Base-by-base conservation (phyloP, 2,888 invertebrate species). In the Xiphydria camelus region DNA sequence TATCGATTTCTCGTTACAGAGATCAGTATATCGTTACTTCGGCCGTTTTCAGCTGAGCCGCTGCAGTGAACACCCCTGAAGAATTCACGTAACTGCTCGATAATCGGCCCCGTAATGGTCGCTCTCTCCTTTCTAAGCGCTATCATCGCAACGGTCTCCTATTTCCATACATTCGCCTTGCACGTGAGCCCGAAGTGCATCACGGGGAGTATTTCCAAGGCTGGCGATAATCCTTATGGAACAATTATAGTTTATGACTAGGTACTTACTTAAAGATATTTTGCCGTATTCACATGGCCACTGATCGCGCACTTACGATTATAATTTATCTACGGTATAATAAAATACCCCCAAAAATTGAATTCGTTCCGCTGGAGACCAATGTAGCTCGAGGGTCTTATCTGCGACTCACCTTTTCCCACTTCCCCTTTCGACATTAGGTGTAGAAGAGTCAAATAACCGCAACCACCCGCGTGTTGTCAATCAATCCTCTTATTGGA, bases 1-100 rank as follows among this genome's bases (percentile, higher is more conserved):
- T 61, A 64, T 66, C 60, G 62, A 56, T 62, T 66, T 63, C 63
- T 66, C 66, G 57, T 66, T 62, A 65, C 53, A 49, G 37, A 47
- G 49, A 45, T 48, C 47, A 47, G 49, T 53, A 55, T 57, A 57
- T 54, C 47, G 54, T 55, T 59, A 60, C 56, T 59, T 57, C 55
- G 45, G 25, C 47, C 37, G 50, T 51, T 54, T 46, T 36, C 45
- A 4, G 9, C 17, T 5, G 34, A 6, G 9, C 14, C 29, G 6
- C 29, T 4, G 29, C 12, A 29, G 4, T 18, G 15, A 33, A n/a
- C 18, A 34, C 25, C 53, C 37, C 48, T 42, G 53, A 61, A 57
- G 53, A 59, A 59, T 53, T 49, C 54, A 47, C 51, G 50, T 49
- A 57, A 62, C 55, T 47, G 51, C 46, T 47, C 55, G 60, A 61